phyloP scores from a whole-genome alignment of 1,140 invertebrate species.

The Eriocheir sinensis region DNA sequence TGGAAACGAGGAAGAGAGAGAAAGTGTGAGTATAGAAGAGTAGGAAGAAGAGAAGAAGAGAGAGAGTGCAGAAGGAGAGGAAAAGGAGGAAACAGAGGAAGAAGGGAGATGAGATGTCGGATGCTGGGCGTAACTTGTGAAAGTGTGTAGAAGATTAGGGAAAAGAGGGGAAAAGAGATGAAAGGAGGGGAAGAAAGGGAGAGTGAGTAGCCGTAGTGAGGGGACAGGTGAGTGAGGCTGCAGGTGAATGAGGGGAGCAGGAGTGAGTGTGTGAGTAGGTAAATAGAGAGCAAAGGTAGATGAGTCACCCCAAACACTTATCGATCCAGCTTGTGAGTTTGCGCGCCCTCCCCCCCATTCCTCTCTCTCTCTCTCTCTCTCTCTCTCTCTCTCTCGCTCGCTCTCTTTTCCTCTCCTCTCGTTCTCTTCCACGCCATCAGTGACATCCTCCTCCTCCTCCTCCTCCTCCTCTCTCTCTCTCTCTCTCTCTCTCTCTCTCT shows the following conservation, averaged over 20 bases:
- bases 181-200: no score
- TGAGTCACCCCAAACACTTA: not conserved
- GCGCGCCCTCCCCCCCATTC: not conserved
- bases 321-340: not conserved
- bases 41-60: not conserved
- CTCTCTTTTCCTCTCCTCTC: slow-evolving; percentile 5
- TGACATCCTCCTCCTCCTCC: not conserved
- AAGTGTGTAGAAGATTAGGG: no score
- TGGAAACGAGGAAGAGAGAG: not conserved
- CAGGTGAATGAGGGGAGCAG: not conserved
- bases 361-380: not conserved
- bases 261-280: not conserved
- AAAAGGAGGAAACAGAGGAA: not conserved
- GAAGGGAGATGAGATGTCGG: no score
- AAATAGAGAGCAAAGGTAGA: not conserved
- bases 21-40: not conserved
- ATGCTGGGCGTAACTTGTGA: no score
- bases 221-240: not conserved
- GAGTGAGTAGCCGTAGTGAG: no score
- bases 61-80: not conserved
- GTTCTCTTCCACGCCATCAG: not conserved
- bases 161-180: not conserved
- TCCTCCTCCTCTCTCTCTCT: slow-evolving; percentile 15
- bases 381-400: slow-evolving; percentile 27
- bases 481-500: not conserved